Evolutionary conservation across 1,140 invertebrate genomes (phyloP).

Genomic region (Brachionus angularis): DNA sequence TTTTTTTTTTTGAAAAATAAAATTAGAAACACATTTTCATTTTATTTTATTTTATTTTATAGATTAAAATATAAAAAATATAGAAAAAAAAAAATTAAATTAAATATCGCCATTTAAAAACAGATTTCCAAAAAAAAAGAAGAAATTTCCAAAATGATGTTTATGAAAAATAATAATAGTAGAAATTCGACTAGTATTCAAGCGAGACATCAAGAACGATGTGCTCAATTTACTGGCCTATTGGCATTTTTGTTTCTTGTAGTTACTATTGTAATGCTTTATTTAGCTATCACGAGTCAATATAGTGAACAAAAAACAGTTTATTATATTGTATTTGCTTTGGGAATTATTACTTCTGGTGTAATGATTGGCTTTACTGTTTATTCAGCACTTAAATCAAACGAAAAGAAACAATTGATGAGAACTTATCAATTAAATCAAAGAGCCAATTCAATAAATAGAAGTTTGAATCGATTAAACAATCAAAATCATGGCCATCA

Average conservation of each 20-base stretch:
- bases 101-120: too few species aligned
- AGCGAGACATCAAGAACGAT: constrained; percentile 7
- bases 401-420: constrained; percentile 7
- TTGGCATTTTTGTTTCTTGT: constrained; percentile 1
- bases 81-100: too few species aligned
- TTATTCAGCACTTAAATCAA: background rate
- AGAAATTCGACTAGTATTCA: constrained; percentile 1
- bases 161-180: background rate
- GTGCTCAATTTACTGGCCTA: constrained; percentile 19
- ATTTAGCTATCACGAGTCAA: constrained; percentile 10
- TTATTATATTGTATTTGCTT: constrained; percentile 31
- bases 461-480: too few species aligned
- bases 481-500: too few species aligned
- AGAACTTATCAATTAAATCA: constrained; percentile 4
- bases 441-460: background rate
- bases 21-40: background rate
- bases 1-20: background rate
- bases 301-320: constrained; percentile 40
- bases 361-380: constrained; percentile 7
- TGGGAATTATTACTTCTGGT: background rate
- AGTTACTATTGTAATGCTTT: constrained; percentile 4
- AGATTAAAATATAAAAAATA: background rate
- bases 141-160: constrained; percentile 14
- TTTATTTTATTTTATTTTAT: background rate
- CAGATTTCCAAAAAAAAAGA: background rate